Evolutionary conservation across 2,113 vertebrate species (phyloP).

Genomic region (Atlantisia rogersi): DNA sequence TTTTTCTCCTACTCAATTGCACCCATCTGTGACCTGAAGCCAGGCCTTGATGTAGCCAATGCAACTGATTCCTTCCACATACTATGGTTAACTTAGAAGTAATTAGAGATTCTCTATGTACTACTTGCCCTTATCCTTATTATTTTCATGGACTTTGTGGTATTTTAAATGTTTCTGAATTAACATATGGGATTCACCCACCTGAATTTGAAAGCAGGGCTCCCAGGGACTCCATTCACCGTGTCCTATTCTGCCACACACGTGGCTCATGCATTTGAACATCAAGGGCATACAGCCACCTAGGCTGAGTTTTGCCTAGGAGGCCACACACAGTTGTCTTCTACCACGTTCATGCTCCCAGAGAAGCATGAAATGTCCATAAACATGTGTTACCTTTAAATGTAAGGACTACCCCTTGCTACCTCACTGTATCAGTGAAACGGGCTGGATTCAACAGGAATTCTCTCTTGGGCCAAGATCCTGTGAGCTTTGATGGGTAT

Average conservation of each 20-base stretch:
- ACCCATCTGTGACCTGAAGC: not conserved
- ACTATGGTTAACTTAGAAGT: slow-evolving; percentile 34
- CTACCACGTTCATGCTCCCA: not conserved
- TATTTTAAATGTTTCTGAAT: slow-evolving; percentile 26
- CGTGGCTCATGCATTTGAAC: not conserved
- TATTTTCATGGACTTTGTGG: not conserved
- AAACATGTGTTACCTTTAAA: not conserved
- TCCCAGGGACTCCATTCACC: not conserved
- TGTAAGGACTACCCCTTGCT: not conserved
- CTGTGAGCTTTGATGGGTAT: not conserved
- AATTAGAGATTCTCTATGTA: slow-evolving; percentile 44
- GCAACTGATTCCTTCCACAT: not conserved
- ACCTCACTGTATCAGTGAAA: not conserved
- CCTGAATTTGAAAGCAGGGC: not conserved
- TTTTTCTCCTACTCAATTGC: not conserved
- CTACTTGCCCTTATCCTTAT: not conserved
- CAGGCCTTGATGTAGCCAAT: not conserved
- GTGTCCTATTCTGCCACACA: not conserved
- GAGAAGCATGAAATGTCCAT: not conserved
- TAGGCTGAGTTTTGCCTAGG: not conserved
- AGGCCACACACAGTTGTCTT: not conserved
- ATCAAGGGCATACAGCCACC: not conserved
- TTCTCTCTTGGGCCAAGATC: not conserved
- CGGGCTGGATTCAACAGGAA: not conserved
- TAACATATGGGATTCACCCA: not conserved